Conservation (phyloP, 1,140 invertebrate genomes). For the Portunus trituberculatus region DNA sequence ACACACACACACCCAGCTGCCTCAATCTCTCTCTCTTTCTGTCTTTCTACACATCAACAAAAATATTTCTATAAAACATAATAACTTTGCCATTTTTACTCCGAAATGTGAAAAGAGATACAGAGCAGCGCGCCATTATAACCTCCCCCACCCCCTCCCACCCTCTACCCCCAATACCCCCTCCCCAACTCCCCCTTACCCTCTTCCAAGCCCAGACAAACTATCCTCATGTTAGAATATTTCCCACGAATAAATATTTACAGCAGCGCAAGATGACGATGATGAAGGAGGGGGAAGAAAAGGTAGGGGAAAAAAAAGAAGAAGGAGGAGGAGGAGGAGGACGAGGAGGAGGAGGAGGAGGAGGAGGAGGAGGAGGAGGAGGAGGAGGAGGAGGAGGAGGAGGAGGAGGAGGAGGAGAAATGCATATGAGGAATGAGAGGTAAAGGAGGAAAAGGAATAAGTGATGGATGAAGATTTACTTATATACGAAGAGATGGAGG, state of each 20-base stretch:
- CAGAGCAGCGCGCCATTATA: background rate
- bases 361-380: background rate
- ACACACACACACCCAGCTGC: too few relatives aligned
- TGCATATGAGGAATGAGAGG: too few relatives aligned
- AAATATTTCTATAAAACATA: background rate
- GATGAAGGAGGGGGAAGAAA: background rate
- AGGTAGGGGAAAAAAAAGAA: background rate
- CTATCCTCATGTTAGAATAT: background rate
- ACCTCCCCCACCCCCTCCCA: background rate
- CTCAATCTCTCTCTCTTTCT: too few relatives aligned
- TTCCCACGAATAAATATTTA: background rate
- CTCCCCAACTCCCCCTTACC: background rate
- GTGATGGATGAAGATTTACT: background rate
- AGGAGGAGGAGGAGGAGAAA: background rate
- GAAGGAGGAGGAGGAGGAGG: background rate
- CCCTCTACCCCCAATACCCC: background rate
- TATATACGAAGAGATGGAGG: background rate
- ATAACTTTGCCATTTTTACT: background rate
- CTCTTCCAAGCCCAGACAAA: background rate
- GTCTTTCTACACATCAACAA: too few relatives aligned
- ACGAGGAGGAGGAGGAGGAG: background rate
- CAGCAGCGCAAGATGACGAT: background rate
- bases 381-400: background rate
- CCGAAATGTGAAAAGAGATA: background rate
- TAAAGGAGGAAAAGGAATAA: background rate